Evolutionary conservation across 2,113 vertebrate species (phyloP), one percentile per base, ranked within the genome.

Genomic region (Tylochromis polylepis): DNA sequence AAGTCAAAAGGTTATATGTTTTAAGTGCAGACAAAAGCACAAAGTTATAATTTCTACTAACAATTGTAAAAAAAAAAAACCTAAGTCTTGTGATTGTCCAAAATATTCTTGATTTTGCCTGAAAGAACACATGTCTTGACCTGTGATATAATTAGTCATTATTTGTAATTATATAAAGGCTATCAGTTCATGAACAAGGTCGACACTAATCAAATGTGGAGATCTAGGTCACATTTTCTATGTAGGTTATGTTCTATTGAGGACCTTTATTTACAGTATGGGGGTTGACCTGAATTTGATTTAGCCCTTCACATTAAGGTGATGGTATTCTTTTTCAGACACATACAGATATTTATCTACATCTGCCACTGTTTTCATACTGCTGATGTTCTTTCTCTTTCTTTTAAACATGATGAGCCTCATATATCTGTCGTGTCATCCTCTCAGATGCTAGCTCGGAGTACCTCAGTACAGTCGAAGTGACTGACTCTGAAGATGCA

Each of bases 371-470:
- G 86, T 88, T 92, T 85, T 85, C 43, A 38, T 67, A 53, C 22
- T 18, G 24, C 53, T 75, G 59, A 82, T 87, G 24, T 79, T 70
- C 38, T 55, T 34, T 34, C 38, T 58, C 16, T 81, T 82, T 31
- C 43, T 72, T 86, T 70, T 82, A 31, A 79, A 77, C 75, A 81
- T 67, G 24, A 85, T 55, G 12, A 86, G 18, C 67, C 36, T 55
- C 67, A 43, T 85, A 65, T 58, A 55, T 60, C 94, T 31, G 91
- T 58, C 81, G 22, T 75, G 36, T 88, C 7, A 11, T 88, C 24
- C 84, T 34, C 94, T 34, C 94, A 98, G 98, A 98, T 96, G 96
- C 96, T 83, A 97, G 97, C 90, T 98, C 97, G 0, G 98, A 97
- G 85, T 97, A 97, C 86, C 94, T 95, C 38, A 97, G 97, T 92